phyloP scores from a whole-genome alignment of 2,888 invertebrate species.

The Callyntrura sp. region DNA sequence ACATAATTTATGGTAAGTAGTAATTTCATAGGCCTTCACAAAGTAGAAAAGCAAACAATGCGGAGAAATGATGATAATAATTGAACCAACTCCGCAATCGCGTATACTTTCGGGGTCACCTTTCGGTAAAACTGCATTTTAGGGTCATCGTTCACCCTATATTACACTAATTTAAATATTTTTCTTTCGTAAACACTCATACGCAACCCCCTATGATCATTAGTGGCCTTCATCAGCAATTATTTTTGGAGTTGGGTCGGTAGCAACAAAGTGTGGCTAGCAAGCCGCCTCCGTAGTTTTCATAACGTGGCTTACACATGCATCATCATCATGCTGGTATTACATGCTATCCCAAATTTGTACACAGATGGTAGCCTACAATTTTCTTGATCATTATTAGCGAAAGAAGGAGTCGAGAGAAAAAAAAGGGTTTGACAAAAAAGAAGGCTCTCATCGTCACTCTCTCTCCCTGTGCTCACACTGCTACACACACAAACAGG shows the following conservation, averaged over 20 bases:
- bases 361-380: slow-evolving; percentile 70
- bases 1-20: slow-evolving; percentile 51
- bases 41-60: slow-evolving; percentile 20
- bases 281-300: no score
- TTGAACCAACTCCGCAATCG: not conserved
- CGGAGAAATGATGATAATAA: not conserved
- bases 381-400: slow-evolving; percentile 74
- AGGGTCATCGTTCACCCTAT: slow-evolving; percentile 45
- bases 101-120: slow-evolving; percentile 15
- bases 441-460: slow-evolving; percentile 69
- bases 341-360: slow-evolving; percentile 75
- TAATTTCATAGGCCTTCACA: not conserved
- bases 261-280: slow-evolving; percentile 41
- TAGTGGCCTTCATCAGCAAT: not conserved
- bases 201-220: not conserved
- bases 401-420: not conserved
- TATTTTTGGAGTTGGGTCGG: slow-evolving; percentile 52
- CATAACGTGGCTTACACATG: not conserved
- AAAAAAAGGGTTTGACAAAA: slow-evolving; percentile 45
- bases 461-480: slow-evolving; percentile 2
- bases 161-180: not conserved
- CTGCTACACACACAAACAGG: not conserved
- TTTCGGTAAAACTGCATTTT: slow-evolving; percentile 3
- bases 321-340: slow-evolving; percentile 43
- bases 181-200: slow-evolving; percentile 2